Evolutionary conservation across 2,888 invertebrate genomes (phyloP), one percentile per base, ranked within the genome.

Genomic region (Tetragonisca angustula): DNA sequence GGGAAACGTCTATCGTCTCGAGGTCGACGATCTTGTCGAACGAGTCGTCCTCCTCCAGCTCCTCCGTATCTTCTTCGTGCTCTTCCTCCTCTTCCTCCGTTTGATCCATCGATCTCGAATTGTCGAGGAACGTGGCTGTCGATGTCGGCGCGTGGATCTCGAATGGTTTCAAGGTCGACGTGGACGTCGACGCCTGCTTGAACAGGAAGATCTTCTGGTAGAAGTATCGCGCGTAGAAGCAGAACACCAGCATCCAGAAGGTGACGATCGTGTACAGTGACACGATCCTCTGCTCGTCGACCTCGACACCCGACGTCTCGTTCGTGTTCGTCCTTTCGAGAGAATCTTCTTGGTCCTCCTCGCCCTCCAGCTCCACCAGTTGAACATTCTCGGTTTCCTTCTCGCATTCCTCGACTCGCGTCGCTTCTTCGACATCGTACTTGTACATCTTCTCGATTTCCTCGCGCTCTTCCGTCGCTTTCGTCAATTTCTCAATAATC

Each of bases 61-160:
- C 49, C 0, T 17, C 6, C 0, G 27, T 43, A 13, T 67, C 64
- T 19, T 32, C 32, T 27, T 59, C 32, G 4, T 21, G 21, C n/a
- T 19, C 32, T 0, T 69, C 36, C 19, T 21, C 27, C 21, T 27
- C 11, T 4, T 21, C 27, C 21, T 27, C 11, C 3, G 24, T 24
- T 49, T 17, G 65, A 1, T 50, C 6, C 2, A 52, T 0, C 3
- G 59, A 4, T 4, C 4, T 21, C 17, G 36, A 2, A 0, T 82
- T 67, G 5, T 76, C 69, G 0, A 82, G 2, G 4, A 83, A 21
- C 59, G 49, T 43, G n/a, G 70, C 52, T 6, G 84, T 85, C 3
- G 79, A 79, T 5, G 73, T 79, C 0, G 84, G 67, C 0, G 79
- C 5, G 54, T 84, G 84, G 50, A 85, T 62, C 0, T 85, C 84